Evolutionary conservation across 2,797 vertebrate species (phyloP).

Genomic region (Gymnopithys bicolor): DNA sequence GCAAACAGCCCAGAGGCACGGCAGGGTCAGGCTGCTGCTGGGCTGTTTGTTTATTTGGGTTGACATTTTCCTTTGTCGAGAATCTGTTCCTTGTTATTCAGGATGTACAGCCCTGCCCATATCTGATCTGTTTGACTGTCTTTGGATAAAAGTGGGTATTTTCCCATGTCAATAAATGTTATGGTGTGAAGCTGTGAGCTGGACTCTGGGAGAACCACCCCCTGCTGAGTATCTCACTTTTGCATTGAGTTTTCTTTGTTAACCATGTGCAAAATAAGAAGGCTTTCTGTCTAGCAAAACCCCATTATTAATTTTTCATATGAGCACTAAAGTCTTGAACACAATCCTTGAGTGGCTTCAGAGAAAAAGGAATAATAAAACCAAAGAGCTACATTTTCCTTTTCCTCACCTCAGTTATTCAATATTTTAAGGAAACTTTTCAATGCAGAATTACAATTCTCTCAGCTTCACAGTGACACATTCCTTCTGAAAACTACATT

Average conservation of each 20-base stretch:
- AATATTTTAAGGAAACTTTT: slow-evolving; percentile 36
- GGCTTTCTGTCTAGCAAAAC: slow-evolving; percentile 70
- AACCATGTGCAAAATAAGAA: slow-evolving; percentile 65
- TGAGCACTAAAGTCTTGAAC: slow-evolving; percentile 61
- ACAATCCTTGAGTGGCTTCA: slow-evolving; percentile 45
- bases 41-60: slow-evolving; percentile 46
- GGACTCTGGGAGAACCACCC: not conserved
- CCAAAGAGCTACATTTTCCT: not conserved
- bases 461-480: not conserved
- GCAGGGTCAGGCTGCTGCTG: slow-evolving; percentile 32
- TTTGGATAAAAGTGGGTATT: slow-evolving; percentile 55
- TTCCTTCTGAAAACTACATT: slow-evolving; percentile 52
- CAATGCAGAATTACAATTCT: slow-evolving; percentile 7
- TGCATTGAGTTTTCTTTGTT: slow-evolving; percentile 67
- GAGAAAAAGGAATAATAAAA: slow-evolving; percentile 57
- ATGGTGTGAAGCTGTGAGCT: slow-evolving; percentile 52
- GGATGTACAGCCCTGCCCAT: not conserved
- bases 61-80: slow-evolving; percentile 63
- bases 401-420: not conserved
- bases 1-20: slow-evolving; percentile 27
- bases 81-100: slow-evolving; percentile 39
- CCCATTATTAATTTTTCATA: slow-evolving; percentile 75
- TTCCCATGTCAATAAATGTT: slow-evolving; percentile 36
- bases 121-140: slow-evolving; percentile 47
- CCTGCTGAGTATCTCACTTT: slow-evolving; percentile 45